Evolutionary conservation across 2,797 vertebrate genomes (phyloP).

Genomic region (Tragopan temminckii): DNA sequence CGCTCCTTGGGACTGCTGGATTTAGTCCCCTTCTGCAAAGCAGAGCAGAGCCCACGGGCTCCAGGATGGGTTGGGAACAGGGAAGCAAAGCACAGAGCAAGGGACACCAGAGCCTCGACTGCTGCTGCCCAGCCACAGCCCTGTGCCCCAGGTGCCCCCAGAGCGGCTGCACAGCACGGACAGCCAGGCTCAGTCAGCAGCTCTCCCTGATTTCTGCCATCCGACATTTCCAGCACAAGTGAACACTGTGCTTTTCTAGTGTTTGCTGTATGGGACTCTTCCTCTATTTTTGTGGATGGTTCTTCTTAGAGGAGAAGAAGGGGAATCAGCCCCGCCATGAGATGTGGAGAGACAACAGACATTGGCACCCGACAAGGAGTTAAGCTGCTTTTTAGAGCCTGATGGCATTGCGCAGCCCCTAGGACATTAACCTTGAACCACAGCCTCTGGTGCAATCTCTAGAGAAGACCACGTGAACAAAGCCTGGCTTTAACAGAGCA

Average conservation of each 20-base stretch:
- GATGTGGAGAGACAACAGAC: neutral
- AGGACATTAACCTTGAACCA: neutral
- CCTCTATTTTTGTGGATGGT: neutral
- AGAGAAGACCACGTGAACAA: neutral
- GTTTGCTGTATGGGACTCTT: neutral
- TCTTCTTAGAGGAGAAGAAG: neutral
- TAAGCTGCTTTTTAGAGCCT: neutral
- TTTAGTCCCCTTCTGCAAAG: neutral
- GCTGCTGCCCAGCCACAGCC: neutral
- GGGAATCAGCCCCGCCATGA: neutral
- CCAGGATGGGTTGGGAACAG: neutral
- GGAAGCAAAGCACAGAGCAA: fast-evolving
- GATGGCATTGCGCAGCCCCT: neutral
- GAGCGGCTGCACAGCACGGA: fast-evolving
- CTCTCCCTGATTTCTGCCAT: neutral
- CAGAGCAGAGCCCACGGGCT: neutral
- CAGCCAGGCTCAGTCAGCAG: neutral
- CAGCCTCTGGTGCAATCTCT: neutral
- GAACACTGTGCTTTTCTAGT: fast-evolving
- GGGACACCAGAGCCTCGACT: fast-evolving
- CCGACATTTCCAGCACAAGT: fast-evolving
- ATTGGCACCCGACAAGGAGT: fast-evolving
- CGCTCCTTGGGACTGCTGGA: fast-evolving
- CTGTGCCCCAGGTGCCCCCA: fast-evolving
- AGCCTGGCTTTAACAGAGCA: neutral